A percentile compares a stretch with the other conserved stretches of the same genome.
These are phyloP conservation scores for Gopherus flavomarginatus DNA, from an alignment of 2,113 vertebrate genomes.

Conservation along the genomic window DNA sequence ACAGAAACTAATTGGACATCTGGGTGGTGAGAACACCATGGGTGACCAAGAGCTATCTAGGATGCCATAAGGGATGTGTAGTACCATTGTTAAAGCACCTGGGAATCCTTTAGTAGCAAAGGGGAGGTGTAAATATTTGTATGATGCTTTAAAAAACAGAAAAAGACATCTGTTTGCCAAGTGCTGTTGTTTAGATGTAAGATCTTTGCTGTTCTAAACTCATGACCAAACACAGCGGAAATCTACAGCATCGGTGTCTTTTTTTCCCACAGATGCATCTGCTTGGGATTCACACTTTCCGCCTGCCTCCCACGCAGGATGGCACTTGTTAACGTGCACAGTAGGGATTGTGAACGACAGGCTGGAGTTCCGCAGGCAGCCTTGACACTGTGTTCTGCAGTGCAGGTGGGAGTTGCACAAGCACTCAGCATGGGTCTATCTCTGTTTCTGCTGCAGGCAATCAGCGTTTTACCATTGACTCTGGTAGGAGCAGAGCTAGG, in stretches of 20 bases:
- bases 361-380: background rate
- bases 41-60: background rate
- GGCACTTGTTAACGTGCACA: background rate
- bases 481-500: background rate
- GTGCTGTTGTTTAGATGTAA: background rate
- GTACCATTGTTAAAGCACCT: background rate
- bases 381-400: background rate
- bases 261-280: background rate
- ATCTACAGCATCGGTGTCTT: background rate
- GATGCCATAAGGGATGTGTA: background rate
- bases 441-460: background rate
- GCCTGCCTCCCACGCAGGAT: background rate
- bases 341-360: background rate
- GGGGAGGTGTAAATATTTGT: background rate
- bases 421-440: background rate
- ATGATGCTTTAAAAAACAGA: background rate
- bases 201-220: background rate
- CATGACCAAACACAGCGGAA: background rate
- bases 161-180: background rate
- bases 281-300: background rate
- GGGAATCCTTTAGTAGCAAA: background rate
- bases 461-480: background rate
- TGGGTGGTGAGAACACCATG: background rate
- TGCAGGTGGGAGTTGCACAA: background rate
- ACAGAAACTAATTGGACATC: background rate